Evolutionary conservation across 2,797 vertebrate species (phyloP).

Genomic region (Scarus forsteni): DNA sequence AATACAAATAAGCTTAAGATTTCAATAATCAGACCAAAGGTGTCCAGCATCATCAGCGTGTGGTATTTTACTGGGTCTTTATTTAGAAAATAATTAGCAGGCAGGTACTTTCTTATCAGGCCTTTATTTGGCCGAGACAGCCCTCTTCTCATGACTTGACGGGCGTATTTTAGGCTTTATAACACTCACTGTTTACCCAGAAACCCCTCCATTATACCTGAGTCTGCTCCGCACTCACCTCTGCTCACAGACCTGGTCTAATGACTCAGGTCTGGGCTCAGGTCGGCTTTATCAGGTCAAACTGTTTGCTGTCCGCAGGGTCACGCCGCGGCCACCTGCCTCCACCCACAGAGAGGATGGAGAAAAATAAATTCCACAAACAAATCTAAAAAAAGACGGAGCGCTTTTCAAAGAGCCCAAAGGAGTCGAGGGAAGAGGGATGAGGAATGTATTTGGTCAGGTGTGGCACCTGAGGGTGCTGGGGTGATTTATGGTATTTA

Average conservation of each 20-base stretch:
- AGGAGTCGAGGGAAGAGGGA: slow-evolving; percentile 66
- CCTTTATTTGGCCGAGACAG: slow-evolving; percentile 73
- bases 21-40: not conserved
- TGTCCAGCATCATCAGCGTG: slow-evolving; percentile 1
- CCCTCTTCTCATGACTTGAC: slow-evolving; percentile 63
- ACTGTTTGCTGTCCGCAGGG: slow-evolving; percentile 83
- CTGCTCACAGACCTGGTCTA: slow-evolving; percentile 77
- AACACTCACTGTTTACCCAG: slow-evolving; percentile 88
- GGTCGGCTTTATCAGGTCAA: slow-evolving; percentile 86
- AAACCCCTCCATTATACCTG: slow-evolving; percentile 82
- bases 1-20: no score
- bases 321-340: slow-evolving; percentile 76
- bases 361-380: slow-evolving; percentile 75
- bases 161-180: slow-evolving; percentile 86
- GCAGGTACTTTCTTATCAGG: slow-evolving; percentile 81
- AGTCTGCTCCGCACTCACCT: slow-evolving; percentile 78
- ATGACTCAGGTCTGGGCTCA: slow-evolving; percentile 84
- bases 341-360: slow-evolving; percentile 53
- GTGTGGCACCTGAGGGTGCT: slow-evolving; percentile 73
- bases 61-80: slow-evolving; percentile 39
- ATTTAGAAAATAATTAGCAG: slow-evolving; percentile 51
- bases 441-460: slow-evolving; percentile 85
- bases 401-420: slow-evolving; percentile 59
- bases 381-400: slow-evolving; percentile 50
- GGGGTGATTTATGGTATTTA: slow-evolving; percentile 44